These are phyloP conservation scores for Drosophila sucinea DNA, from an alignment of 1,140 invertebrate species.

Conservation along the genomic window DNA sequence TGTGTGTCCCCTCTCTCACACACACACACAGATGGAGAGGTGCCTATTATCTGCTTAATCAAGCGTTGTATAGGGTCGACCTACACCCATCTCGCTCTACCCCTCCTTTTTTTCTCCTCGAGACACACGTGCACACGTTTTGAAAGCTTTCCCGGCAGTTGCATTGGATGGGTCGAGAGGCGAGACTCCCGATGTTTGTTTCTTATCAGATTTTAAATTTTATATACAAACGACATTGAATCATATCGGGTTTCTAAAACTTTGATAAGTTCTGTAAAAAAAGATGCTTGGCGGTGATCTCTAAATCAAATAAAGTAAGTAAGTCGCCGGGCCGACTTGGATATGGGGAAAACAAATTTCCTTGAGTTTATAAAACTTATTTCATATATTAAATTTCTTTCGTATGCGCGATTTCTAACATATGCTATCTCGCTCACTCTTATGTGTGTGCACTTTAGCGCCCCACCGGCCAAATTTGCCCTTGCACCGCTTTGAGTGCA, in stretches of 20 bases:
- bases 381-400: too few relatives aligned
- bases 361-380: too few relatives aligned
- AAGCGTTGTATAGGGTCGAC: constrained; percentile 10
- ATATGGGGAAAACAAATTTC: too few relatives aligned
- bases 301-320: too few relatives aligned
- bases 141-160: constrained; percentile 13
- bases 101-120: not conserved
- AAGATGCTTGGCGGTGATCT: too few relatives aligned
- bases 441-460: too few relatives aligned
- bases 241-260: constrained; percentile 29
- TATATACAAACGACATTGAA: constrained; percentile 71
- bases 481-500: too few relatives aligned
- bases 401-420: too few relatives aligned
- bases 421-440: too few relatives aligned
- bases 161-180: constrained; percentile 16
- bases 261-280: constrained; percentile 35
- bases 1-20: not conserved
- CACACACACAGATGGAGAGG: not conserved
- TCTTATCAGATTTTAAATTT: constrained; percentile 65
- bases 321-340: too few relatives aligned
- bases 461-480: too few relatives aligned
- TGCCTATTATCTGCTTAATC: constrained; percentile 26
- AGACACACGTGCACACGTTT: constrained; percentile 51
- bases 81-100: not conserved
- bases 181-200: constrained; percentile 44